Evolutionary conservation across 2,888 invertebrate species (phyloP), one percentile per base, ranked within the genome.

Genomic region (Seira ritae): DNA sequence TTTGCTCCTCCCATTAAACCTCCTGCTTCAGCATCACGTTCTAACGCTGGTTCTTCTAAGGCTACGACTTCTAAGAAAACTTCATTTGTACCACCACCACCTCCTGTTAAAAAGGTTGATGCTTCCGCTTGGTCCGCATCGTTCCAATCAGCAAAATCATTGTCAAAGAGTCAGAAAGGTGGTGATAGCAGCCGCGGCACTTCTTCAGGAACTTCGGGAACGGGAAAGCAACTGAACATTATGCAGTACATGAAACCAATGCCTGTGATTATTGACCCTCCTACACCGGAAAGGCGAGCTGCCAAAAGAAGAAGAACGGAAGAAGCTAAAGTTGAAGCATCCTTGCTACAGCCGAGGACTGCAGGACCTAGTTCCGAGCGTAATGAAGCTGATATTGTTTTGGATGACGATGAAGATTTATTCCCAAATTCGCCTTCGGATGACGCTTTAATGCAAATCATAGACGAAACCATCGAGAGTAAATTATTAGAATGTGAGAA

Each of bases 261-360:
- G 85, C 85, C 85, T 12, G 83, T 85, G 12, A 46, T 84, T 4
- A 85, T 85, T 50, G 76, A 85, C 42, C 85, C 85, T n/a, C 73
- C 83, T 0, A 85, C 85, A 31, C 85, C 85, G 17, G 46, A 81
- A 69, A 60, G 71, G 17, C 46, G 60, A 67, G 66, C 20, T 0
- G 37, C 62, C 31, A 66, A 60, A 22, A 17, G 69, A 31, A 62
- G 71, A 71, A 74, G 37, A 22, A 50, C 20, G 12, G 71, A 66
- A 31, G 66, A 67, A 20, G 31, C 1, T 20, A n/a, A n/a, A n/a
- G n/a, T n/a, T n/a, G n/a, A 62, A 62, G n/a, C n/a, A n/a, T n/a
- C n/a, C n/a, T n/a, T n/a, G n/a, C 65, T 10, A 62, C 65, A 17
- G n/a, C 17, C 23, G 31, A 46, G n/a, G 4, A 50, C 24, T 24